Conservation (phyloP, 2,797 vertebrate species). For the Otolemur crassicaudatus region DNA sequence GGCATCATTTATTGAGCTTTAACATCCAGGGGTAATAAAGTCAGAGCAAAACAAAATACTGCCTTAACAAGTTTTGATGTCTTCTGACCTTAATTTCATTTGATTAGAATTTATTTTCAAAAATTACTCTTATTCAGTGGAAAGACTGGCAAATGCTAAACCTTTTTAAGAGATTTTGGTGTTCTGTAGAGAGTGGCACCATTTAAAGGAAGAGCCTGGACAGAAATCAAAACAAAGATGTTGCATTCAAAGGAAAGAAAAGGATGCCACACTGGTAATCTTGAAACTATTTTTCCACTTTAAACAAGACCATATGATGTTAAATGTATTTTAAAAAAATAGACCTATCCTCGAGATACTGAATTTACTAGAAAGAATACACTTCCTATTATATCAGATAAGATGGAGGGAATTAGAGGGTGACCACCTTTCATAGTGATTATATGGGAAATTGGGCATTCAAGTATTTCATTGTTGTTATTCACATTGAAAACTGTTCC, state of each 20-base stretch:
- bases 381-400: neutral
- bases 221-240: conserved; percentile 13
- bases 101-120: conserved; percentile 48
- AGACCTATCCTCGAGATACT: neutral
- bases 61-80: conserved; percentile 4
- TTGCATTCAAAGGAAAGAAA: conserved; percentile 33
- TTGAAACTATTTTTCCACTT: neutral
- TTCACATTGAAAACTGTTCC: neutral
- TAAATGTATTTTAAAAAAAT: neutral
- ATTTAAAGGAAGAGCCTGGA: conserved; percentile 29
- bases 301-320: neutral
- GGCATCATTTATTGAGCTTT: neutral
- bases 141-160: conserved; percentile 13
- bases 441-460: neutral
- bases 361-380: neutral
- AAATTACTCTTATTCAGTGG: neutral
- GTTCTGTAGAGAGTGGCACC: neutral
- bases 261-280: neutral
- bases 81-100: conserved; percentile 35
- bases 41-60: conserved; percentile 39
- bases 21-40: conserved; percentile 11
- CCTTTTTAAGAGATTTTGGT: conserved; percentile 43
- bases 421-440: neutral
- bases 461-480: neutral
- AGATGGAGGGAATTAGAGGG: neutral